Evolutionary conservation across 1,140 invertebrate genomes (phyloP).

Genomic region (Pemphigus obesinymphae): DNA sequence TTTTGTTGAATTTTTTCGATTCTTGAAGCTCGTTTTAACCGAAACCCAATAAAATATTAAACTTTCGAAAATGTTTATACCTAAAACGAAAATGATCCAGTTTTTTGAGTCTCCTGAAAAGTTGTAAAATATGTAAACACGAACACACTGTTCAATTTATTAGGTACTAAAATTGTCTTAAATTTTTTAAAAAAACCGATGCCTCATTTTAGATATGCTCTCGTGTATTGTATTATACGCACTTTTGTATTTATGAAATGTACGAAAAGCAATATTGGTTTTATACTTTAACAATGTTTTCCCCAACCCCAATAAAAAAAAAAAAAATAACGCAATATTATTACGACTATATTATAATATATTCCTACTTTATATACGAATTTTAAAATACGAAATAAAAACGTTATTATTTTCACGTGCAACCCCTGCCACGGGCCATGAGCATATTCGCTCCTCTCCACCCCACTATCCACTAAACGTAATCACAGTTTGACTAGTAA

Average conservation of each 20-base stretch:
- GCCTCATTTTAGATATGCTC: too few species aligned
- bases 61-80: too few species aligned
- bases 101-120: too few species aligned
- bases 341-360: not conserved
- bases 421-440: not conserved
- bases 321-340: not conserved
- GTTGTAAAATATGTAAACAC: too few species aligned
- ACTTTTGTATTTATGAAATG: not conserved
- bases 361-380: not conserved
- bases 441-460: not conserved
- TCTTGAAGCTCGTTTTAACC: too few species aligned
- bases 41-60: too few species aligned
- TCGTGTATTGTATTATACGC: too few species aligned
- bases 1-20: too few species aligned
- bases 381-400: not conserved
- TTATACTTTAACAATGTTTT: not conserved
- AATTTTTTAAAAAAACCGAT: too few species aligned
- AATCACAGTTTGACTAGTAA: constrained; percentile 3
- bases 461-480: not conserved
- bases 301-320: not conserved
- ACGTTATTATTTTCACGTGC: not conserved
- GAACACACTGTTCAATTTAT: too few species aligned
- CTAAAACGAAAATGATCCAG: too few species aligned
- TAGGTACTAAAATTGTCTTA: too few species aligned
- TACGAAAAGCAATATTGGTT: not conserved